Evolutionary conservation across 2,797 vertebrate genomes (phyloP).

Genomic region (Notolabrus celidotus): DNA sequence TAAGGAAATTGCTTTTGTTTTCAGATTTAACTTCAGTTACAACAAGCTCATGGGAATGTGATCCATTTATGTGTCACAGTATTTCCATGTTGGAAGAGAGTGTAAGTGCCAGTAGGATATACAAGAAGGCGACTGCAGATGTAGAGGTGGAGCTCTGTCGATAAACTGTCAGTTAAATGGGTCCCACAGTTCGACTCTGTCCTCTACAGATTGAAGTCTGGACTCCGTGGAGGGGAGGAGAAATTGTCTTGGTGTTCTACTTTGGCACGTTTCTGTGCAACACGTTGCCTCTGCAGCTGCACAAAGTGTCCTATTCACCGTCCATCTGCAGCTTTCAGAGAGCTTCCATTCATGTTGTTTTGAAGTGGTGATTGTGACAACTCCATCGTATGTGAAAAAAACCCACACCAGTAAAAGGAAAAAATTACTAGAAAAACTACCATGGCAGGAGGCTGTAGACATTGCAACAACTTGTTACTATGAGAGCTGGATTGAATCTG

Average conservation of each 20-base stretch:
- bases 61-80: slow-evolving; percentile 18
- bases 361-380: slow-evolving; percentile 14
- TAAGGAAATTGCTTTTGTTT: too few relatives aligned
- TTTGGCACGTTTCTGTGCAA: slow-evolving; percentile 25
- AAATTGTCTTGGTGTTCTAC: slow-evolving; percentile 21
- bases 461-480: slow-evolving; percentile 17
- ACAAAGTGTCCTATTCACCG: slow-evolving; percentile 15
- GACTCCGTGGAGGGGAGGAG: slow-evolving; percentile 15
- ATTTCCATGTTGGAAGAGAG: neutral
- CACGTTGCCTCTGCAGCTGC: slow-evolving; percentile 50
- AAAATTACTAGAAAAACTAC: slow-evolving; percentile 2
- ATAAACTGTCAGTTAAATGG: neutral
- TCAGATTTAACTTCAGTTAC: neutral
- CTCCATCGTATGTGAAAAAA: slow-evolving; percentile 19
- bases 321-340: slow-evolving; percentile 45
- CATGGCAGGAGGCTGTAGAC: slow-evolving; percentile 11
- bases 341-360: slow-evolving; percentile 12
- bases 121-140: slow-evolving; percentile 1
- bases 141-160: slow-evolving; percentile 3
- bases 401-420: slow-evolving; percentile 31
- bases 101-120: slow-evolving; percentile 6
- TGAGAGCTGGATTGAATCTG: too few relatives aligned
- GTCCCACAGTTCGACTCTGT: neutral
- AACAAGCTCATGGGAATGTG: slow-evolving; percentile 18
- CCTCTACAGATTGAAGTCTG: slow-evolving; percentile 4